These are phyloP conservation scores for Gymnoscopelus microlampas DNA, from an alignment of 2,797 vertebrate species.

Conservation along the genomic window DNA sequence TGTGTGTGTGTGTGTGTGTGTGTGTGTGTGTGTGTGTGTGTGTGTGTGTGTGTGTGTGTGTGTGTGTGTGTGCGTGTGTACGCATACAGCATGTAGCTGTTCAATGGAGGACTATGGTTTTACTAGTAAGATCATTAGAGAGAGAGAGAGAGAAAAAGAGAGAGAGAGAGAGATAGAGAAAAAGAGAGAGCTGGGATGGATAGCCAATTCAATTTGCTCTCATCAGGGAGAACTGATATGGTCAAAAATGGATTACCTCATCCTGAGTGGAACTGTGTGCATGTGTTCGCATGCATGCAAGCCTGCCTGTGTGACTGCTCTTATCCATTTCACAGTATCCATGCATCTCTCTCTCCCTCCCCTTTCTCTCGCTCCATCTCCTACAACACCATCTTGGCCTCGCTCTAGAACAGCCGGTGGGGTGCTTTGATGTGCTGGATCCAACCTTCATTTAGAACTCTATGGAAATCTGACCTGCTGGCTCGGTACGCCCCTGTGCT, in stretches of 20 bases:
- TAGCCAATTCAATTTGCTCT: slow-evolving; percentile 60
- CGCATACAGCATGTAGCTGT: background rate
- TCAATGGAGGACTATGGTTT: background rate
- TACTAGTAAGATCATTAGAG: background rate
- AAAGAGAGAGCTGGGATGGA: slow-evolving; percentile 29
- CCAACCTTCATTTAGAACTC: too few species aligned
- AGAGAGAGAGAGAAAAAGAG: background rate
- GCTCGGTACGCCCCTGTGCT: too few species aligned
- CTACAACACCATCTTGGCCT: too few species aligned
- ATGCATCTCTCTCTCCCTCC: too few species aligned
- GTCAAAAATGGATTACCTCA: slow-evolving; percentile 54
- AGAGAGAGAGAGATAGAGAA: background rate
- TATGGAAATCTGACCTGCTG: too few species aligned
- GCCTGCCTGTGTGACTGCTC: background rate
- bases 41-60: too few species aligned
- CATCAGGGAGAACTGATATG: slow-evolving; percentile 46
- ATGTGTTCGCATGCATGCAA: background rate
- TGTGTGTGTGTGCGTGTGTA: background rate
- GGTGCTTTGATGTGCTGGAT: too few species aligned
- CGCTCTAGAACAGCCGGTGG: too few species aligned
- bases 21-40: too few species aligned
- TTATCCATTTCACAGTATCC: too few species aligned
- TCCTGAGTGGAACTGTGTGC: slow-evolving; percentile 18
- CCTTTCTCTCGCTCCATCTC: too few species aligned
- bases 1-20: too few species aligned